phyloP scores from a whole-genome alignment of 2,888 invertebrate species.

The Acronicta aceris region DNA sequence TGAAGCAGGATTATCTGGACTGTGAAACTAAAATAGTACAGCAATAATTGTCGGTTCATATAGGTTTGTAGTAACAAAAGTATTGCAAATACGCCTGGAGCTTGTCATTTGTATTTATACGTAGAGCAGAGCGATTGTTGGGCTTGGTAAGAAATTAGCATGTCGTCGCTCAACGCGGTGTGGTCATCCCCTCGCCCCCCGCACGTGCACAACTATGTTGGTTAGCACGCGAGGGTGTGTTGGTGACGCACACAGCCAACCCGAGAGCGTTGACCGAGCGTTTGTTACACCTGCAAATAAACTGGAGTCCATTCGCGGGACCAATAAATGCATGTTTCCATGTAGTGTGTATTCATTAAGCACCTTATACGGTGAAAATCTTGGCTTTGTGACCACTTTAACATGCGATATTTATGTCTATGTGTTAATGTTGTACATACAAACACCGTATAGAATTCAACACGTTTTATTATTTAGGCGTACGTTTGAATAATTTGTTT shows the following conservation, averaged over 20 bases:
- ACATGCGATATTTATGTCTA: conserved; percentile 54
- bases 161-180: conserved; percentile 68
- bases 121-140: conserved; percentile 66
- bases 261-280: conserved; percentile 81
- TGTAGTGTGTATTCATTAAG: conserved; percentile 72
- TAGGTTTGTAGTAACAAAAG: conserved; percentile 55
- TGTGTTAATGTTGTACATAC: conserved; percentile 51
- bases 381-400: conserved; percentile 53
- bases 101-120: conserved; percentile 60
- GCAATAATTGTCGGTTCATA: conserved; percentile 21
- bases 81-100: conserved; percentile 63
- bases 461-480: conserved; percentile 41
- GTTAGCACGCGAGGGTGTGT: conserved; percentile 44
- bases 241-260: conserved; percentile 64
- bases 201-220: conserved; percentile 40
- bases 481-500: conserved; percentile 46
- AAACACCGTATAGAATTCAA: conserved; percentile 45
- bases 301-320: conserved; percentile 73
- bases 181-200: conserved; percentile 58
- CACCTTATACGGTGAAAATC: conserved; percentile 66
- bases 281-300: conserved; percentile 86
- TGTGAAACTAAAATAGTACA: conserved; percentile 5
- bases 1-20: conserved; percentile 31
- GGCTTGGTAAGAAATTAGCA: conserved; percentile 81
- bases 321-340: conserved; percentile 69